Base-by-base conservation (phyloP, 2,113 vertebrate species). In the Oxyruncus cristatus region DNA sequence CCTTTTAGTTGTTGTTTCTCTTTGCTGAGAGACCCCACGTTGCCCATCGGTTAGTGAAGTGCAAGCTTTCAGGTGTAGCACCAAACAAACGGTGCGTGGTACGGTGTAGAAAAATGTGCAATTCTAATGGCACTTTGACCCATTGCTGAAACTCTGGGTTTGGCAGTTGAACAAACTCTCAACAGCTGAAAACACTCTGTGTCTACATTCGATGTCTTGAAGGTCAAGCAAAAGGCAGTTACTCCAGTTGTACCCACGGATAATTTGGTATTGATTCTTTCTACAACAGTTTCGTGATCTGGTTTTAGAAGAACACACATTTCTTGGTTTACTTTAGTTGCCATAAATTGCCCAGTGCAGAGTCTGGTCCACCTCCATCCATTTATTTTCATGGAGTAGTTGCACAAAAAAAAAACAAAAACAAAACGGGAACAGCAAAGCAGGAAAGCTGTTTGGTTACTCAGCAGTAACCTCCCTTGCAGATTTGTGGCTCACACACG, bases 41-140 rank as follows among this genome's bases (percentile, higher is more conserved):
- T 3, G 37, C 81, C 94, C 79, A 19, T 50, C 49, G 62, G 39
- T 85, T 76, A 78, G 77, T 18, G 15, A 52, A 87, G 70, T 47
- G 72, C 79, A 68, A 73, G 70, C 63, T 92, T 83, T 83, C 89
- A 90, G 85, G 93, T 14, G 37, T 41, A 30, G 76, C 63, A 76
- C 44, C 18, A 44, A n/a, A 8, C 3, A 3, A 83, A 17, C 8
- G 1, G 73, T 86, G 92, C 90, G 68, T 89, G 95, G 74, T 77
- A 21, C 63, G 55, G 2, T 37, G 39, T 77, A 73, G 63, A 94
- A 74, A 88, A 96, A 89, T 30, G 88, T 94, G 96, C 96, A 97
- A 89, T 97, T 93, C 62, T 58, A 63, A 70, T 76, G 91, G 96
- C 89, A 96, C 93, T 97, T 97, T 96, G 89, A 85, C 93, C 84